Percentiles rank a stretch among this genome's conserved stretches.
Evolutionary conservation across 2,113 vertebrate genomes (phyloP).

Genomic region (Rhabdornis inornatus): DNA sequence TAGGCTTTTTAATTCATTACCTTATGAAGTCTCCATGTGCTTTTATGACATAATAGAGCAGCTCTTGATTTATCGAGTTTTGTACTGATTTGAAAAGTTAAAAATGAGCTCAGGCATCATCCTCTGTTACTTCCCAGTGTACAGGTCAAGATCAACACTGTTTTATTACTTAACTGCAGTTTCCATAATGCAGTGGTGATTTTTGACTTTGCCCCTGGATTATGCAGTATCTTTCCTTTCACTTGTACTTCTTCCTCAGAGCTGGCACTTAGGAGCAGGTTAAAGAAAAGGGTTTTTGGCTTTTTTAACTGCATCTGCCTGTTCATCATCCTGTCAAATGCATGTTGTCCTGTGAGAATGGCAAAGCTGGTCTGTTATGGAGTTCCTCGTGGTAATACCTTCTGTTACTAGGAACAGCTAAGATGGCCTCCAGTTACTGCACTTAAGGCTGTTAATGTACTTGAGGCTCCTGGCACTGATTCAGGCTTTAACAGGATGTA

Average conservation of each 20-base stretch:
- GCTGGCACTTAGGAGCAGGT: background rate
- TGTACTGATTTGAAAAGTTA: background rate
- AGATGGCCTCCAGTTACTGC: conserved; percentile 47
- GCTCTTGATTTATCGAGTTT: background rate
- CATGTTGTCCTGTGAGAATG: background rate
- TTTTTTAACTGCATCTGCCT: background rate
- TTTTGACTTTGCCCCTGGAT: conserved; percentile 37
- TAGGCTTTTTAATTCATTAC: background rate
- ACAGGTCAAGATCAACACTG: background rate
- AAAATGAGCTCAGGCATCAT: background rate
- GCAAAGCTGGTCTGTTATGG: background rate
- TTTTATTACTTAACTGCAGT: conserved; percentile 18
- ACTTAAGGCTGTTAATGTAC: conserved; percentile 15
- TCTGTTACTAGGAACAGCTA: conserved; percentile 8
- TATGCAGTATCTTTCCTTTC: background rate
- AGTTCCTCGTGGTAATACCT: background rate
- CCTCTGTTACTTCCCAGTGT: background rate
- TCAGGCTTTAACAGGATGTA: background rate
- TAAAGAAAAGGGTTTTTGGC: background rate
- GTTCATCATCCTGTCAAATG: background rate
- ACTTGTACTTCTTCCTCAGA: background rate
- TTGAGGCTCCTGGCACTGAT: conserved; percentile 6
- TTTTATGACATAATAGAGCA: accelerated
- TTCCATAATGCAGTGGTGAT: background rate
- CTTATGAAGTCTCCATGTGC: background rate